Base-by-base conservation (phyloP, 2,113 vertebrate species). In the Chaenogobius annularis region DNA sequence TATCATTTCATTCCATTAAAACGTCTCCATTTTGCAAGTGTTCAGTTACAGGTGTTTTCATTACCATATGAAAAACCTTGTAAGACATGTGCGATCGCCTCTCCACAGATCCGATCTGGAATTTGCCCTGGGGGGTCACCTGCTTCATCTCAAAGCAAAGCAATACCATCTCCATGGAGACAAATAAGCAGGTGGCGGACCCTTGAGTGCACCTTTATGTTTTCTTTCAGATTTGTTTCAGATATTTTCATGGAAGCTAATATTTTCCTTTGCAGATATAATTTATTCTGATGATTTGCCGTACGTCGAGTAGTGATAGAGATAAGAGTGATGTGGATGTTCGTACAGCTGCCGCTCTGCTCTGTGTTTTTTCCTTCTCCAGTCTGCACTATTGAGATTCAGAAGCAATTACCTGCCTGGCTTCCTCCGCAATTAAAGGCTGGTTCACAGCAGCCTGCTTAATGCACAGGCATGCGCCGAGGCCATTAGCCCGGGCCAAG, bases 321-420 rank as follows among this genome's bases (percentile, higher is more conserved):
- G 69, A 68, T 65, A 7, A 72, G 92, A 92, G 92, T 94, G 93
- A 95, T 93, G 94, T 92, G 93, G 91, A 93, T 92, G 68, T 43
- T 31, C 26, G 1, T 31, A 31, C 26, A 62, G 69, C 58, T 31
- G 46, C 75, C 43, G 70, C 56, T 48, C 75, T 55, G n/a, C 56
- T 5, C 0, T 0, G 0, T 83, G 69, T 85, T 81, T 88, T 78
- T 84, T 64, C 82, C 80, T 75, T 93, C 94, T 93, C 93, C 92
- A 90, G 89, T 82, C 78, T 93, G 90, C 87, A 72, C 91, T 94
- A 94, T 96, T 96, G 93, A 95, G 94, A 96, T 96, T 94, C 95
- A 94, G 79, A 92, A 83, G 95, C 94, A 96, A 98, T 97, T 96
- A 96, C 94, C 93, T 96, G 97, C 96, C 95, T 96, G 93, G 96